phyloP scores from a whole-genome alignment of 2,113 vertebrate genomes.

The Eulacestoma nigropectus region DNA sequence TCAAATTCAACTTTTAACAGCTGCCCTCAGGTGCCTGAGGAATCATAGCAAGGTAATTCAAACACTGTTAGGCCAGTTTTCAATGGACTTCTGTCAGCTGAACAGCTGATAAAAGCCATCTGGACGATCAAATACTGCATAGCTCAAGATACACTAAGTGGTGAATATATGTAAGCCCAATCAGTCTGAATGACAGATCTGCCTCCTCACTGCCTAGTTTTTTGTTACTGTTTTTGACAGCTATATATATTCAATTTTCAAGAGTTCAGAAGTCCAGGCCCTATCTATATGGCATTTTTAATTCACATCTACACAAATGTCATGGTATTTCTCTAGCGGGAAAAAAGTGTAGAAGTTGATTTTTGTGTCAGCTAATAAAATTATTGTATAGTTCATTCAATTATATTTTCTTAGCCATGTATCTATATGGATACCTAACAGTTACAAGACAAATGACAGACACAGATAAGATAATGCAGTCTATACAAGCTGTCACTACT shows the following conservation, averaged over 20 bases:
- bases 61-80: conserved; percentile 40
- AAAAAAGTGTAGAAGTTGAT: background rate
- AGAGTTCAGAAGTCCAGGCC: conserved; percentile 38
- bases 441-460: background rate
- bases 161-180: conserved; percentile 20
- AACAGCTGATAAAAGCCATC: conserved; percentile 45
- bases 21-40: background rate
- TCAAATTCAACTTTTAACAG: background rate
- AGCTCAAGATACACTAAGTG: conserved; percentile 10
- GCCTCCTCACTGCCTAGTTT: background rate
- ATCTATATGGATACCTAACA: background rate
- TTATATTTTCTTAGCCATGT: background rate
- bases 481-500: background rate
- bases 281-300: conserved; percentile 47
- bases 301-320: conserved; percentile 55
- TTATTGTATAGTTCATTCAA: conserved; percentile 29
- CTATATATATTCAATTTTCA: conserved; percentile 34
- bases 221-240: conserved; percentile 30
- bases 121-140: conserved; percentile 15
- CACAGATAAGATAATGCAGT: background rate
- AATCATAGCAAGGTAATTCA: conserved; percentile 47
- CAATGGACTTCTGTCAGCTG: conserved; percentile 40
- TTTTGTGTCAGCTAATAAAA: conserved; percentile 45
- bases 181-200: conserved; percentile 48
- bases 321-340: conserved; percentile 38